These are phyloP conservation scores for Thripadectes ignobilis DNA, from an alignment of 2,797 vertebrate genomes.

Conservation along the genomic window DNA sequence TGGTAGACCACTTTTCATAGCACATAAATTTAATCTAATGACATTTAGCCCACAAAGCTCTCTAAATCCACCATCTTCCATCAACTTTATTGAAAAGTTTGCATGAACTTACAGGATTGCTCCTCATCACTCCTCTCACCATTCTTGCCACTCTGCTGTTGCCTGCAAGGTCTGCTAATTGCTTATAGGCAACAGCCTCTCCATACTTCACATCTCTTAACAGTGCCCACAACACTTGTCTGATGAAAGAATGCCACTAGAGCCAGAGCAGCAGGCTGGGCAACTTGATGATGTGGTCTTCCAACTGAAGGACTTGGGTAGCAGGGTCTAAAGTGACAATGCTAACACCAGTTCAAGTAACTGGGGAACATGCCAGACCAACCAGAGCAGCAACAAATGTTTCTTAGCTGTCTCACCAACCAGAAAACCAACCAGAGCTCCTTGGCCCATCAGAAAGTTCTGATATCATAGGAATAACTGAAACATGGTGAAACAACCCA, in stretches of 20 bases:
- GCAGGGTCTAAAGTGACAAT: background rate
- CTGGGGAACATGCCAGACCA: background rate
- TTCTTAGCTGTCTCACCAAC: background rate
- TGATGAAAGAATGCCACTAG: slow-evolving; percentile 76
- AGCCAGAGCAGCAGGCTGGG: background rate
- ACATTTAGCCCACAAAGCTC: background rate
- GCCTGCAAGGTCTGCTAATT: slow-evolving; percentile 84
- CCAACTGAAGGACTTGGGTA: background rate
- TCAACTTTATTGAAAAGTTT: background rate
- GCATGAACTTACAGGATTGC: slow-evolving; percentile 83
- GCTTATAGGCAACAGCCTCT: slow-evolving; percentile 86
- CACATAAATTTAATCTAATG: background rate
- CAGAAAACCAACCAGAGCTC: background rate
- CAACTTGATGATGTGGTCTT: background rate
- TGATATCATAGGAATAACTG: background rate
- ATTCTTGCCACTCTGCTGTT: slow-evolving; percentile 82
- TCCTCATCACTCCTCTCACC: slow-evolving; percentile 88
- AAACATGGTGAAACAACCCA: background rate
- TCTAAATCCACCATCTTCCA: slow-evolving; percentile 8
- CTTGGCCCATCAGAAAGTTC: background rate
- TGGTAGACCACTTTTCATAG: background rate
- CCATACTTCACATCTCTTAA: slow-evolving; percentile 83
- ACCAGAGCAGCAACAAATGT: background rate
- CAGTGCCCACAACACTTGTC: slow-evolving; percentile 80
- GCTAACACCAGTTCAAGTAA: fast-evolving